Evolutionary conservation across 1,140 invertebrate genomes (phyloP), one percentile per base, ranked within the genome.

Genomic region (Sogatella furcifera): DNA sequence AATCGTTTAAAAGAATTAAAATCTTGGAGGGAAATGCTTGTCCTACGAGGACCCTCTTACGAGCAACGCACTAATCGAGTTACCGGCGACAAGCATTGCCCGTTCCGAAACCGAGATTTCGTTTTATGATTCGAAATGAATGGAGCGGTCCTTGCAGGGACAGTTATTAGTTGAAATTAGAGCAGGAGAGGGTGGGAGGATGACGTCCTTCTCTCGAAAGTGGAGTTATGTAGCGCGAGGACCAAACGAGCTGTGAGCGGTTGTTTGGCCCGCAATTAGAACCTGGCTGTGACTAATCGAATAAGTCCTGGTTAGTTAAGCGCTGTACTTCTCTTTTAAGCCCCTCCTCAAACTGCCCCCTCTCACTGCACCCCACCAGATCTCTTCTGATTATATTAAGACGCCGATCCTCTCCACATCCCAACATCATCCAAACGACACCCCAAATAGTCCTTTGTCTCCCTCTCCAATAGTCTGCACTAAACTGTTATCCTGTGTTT

Each of bases 121-220:
- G 46, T 49, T 49, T 49, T 49, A 49, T 49, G 46, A 49, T 49
- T 49, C 21, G 46, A 49, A 49, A 49, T 49, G 46, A 49, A 49
- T 49, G 15, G 21, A 49, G 46, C 15, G 34, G 34, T 38, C 24
- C 24, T 28, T 11, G 34, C 34, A 38, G 46, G 46, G 15, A 22
- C 46, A 22, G 46, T 49, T 49, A 49, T 49, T 49, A 49, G 46
- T 49, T 49, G 21, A 49, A 49, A 49, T 49, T 49, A 49, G 46
- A 49, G 46, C 15, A n/a, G n/a, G 46, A 22, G 46, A 8, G 5
- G 46, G 46, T 1, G 6, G 9, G 46, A 17, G 21, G 15, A n/a
- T 9, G 46, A 49, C 34, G 11, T 38, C 34, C 34, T 38, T 13
- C 31, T 31, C 31, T 38, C 34, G 34, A 38, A 38, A 38, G 34